Evolutionary conservation across 2,797 vertebrate species (phyloP).

Genomic region (Bufotes viridis): DNA sequence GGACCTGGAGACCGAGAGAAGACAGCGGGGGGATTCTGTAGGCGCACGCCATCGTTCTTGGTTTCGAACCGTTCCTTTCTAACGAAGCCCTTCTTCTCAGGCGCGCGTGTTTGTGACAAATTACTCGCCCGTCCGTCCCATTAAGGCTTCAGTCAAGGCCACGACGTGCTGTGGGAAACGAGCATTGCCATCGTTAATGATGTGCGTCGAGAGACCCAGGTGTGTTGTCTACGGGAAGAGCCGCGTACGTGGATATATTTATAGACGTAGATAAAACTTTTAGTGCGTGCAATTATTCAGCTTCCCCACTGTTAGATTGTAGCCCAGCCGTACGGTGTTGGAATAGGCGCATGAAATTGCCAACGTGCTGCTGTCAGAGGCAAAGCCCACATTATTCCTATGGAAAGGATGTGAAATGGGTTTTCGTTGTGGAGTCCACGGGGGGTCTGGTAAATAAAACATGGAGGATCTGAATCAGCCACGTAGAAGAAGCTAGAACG

Average conservation of each 20-base stretch:
- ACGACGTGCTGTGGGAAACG: background rate
- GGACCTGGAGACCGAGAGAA: background rate
- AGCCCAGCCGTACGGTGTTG: background rate
- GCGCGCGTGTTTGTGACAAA: background rate
- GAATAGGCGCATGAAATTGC: slow-evolving; percentile 19
- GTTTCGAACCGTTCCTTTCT: background rate
- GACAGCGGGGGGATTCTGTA: background rate
- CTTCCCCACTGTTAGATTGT: slow-evolving; percentile 32
- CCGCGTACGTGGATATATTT: slow-evolving; percentile 35
- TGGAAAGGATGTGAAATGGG: background rate
- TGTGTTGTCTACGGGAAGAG: background rate
- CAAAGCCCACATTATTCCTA: slow-evolving; percentile 1
- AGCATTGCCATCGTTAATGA: slow-evolving; percentile 2
- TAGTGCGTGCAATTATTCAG: slow-evolving; percentile 49
- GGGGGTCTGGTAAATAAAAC: slow-evolving; percentile 10
- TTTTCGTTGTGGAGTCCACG: slow-evolving; percentile 1
- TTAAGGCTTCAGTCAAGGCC: background rate
- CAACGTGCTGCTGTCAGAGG: background rate
- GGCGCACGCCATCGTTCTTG: background rate
- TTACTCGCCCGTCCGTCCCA: background rate
- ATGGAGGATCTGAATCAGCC: background rate
- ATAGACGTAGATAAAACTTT: slow-evolving; percentile 28
- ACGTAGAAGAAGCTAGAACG: background rate
- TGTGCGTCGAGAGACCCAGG: background rate
- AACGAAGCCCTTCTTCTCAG: background rate